Evolutionary conservation across 2,113 vertebrate species (phyloP).

Genomic region (Pholis gunnellus): DNA sequence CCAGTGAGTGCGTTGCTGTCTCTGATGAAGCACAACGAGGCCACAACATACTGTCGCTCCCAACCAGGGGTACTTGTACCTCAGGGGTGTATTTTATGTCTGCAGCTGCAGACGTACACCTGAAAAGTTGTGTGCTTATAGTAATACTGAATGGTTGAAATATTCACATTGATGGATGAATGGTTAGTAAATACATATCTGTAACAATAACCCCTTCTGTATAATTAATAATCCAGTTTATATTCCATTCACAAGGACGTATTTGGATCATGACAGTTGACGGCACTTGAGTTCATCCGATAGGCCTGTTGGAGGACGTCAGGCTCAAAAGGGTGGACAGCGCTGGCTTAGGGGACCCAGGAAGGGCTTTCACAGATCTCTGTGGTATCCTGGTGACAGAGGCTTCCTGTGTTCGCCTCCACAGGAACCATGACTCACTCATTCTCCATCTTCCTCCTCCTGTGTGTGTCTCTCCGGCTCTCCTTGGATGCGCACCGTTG

Average conservation of each 20-base stretch:
- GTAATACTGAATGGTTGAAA: background rate
- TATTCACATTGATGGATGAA: background rate
- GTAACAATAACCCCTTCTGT: background rate
- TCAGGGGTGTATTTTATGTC: background rate
- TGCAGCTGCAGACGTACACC: background rate
- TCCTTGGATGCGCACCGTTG: slow-evolving; percentile 11
- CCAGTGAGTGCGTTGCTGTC: slow-evolving; percentile 3
- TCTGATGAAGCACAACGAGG: slow-evolving; percentile 14
- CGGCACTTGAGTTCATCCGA: background rate
- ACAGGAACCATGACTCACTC: slow-evolving; percentile 61
- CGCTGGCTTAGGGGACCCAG: slow-evolving; percentile 8
- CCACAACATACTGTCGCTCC: background rate
- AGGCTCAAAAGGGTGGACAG: background rate
- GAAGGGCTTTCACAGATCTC: slow-evolving; percentile 29
- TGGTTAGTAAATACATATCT: background rate
- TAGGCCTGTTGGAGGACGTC: background rate
- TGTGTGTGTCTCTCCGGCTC: background rate
- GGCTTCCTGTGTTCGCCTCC: slow-evolving; percentile 39
- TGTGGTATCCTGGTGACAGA: slow-evolving; percentile 36
- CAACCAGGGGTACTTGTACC: background rate
- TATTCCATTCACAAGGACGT: background rate
- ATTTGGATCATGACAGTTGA: background rate
- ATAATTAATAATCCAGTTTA: background rate
- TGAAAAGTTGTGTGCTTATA: background rate
- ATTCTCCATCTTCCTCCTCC: slow-evolving; percentile 52